Conservation (phyloP, 2,113 vertebrate species). For the Oryzias celebensis region DNA sequence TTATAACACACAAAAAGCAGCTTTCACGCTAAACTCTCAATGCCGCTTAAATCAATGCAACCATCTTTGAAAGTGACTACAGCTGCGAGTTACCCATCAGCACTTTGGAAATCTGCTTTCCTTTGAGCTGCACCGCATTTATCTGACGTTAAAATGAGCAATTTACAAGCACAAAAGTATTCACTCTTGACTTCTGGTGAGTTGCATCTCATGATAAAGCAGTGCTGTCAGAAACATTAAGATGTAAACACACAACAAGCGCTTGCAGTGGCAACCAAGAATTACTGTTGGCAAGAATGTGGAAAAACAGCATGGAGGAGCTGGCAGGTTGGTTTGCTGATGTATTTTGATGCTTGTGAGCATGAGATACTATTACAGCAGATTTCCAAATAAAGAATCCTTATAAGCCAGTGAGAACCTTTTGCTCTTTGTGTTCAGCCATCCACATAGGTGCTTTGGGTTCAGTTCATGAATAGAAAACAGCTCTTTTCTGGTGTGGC, state of each 20-base stretch:
- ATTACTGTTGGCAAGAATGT: conserved; percentile 36
- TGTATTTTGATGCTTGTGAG: conserved; percentile 29
- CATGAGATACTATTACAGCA: conserved; percentile 29
- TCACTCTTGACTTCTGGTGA: conserved; percentile 47
- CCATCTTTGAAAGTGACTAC: conserved; percentile 9
- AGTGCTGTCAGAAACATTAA: conserved; percentile 44
- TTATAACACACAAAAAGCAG: conserved; percentile 12
- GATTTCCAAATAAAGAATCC: conserved; percentile 50
- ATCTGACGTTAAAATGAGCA: conserved; percentile 39
- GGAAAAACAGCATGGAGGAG: conserved; percentile 22
- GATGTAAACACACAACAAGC: conserved; percentile 37
- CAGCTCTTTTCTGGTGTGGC: conserved; percentile 48
- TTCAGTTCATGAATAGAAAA: conserved; percentile 64
- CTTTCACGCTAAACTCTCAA: too few species aligned
- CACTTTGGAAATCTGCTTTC: conserved; percentile 30
- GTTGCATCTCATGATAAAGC: conserved; percentile 36
- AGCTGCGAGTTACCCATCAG: conserved; percentile 25
- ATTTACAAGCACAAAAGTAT: conserved; percentile 32
- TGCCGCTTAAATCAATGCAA: conserved; percentile 7
- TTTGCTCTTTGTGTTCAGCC: conserved; percentile 36
- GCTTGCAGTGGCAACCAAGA: conserved; percentile 36
- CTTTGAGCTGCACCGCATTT: conserved; percentile 32
- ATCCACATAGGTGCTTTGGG: conserved; percentile 40
- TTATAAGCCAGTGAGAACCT: conserved; percentile 39
- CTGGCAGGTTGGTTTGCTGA: conserved; percentile 20